A percentile compares a stretch with the other conserved stretches of the same genome.
These are phyloP conservation scores for Macroteleia sp. DNA, from an alignment of 2,888 invertebrate genomes.

Conservation along the genomic window DNA sequence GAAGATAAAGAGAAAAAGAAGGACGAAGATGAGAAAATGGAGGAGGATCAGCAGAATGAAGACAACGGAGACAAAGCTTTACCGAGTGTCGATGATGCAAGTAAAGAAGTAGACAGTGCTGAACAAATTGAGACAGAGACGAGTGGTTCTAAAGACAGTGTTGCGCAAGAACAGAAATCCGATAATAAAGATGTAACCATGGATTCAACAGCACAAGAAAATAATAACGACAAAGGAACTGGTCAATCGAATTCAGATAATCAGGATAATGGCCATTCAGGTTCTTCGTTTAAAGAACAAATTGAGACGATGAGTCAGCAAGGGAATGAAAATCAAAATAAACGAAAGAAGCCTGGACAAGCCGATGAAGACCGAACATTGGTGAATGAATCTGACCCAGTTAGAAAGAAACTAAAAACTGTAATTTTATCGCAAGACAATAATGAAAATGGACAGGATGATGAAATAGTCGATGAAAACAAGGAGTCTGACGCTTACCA, in stretches of 20 bases:
- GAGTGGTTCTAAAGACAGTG: conserved; percentile 83
- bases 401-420: conserved; percentile 87
- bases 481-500: conserved; percentile 88
- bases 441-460: conserved; percentile 81
- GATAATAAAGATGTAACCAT: conserved; percentile 73
- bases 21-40: conserved; percentile 67
- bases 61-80: conserved; percentile 81
- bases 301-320: conserved; percentile 81
- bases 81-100: conserved; percentile 79
- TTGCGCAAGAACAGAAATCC: conserved; percentile 68
- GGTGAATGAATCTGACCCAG: conserved; percentile 87
- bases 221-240: conserved; percentile 87
- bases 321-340: conserved; percentile 82
- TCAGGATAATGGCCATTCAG: conserved; percentile 89
- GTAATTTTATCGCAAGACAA: conserved; percentile 85
- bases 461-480: conserved; percentile 71
- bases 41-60: conserved; percentile 71
- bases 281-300: conserved; percentile 79
- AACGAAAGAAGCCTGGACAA: conserved; percentile 89
- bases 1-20: no score
- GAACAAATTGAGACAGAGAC: conserved; percentile 84
- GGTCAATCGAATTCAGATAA: conserved; percentile 91
- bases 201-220: conserved; percentile 79
- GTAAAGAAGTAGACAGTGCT: conserved; percentile 82
- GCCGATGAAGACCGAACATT: conserved; percentile 90